A percentile compares a stretch with the other conserved stretches of the same genome.
Conservation (phyloP, 2,888 invertebrate genomes). For the Melinaea marsaeus region DNA sequence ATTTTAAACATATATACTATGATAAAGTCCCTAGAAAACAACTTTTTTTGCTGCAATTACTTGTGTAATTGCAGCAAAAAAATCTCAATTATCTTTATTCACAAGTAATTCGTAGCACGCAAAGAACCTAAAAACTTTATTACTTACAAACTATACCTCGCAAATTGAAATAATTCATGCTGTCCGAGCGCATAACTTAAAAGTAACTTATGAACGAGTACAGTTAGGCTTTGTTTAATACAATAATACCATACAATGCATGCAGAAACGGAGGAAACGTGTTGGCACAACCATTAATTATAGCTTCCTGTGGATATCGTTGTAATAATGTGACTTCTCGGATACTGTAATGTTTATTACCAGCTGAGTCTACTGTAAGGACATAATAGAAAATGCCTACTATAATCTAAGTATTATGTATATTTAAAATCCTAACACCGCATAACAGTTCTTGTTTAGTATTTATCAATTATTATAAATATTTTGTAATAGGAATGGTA, state of each 20-base stretch:
- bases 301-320: conserved; percentile 52
- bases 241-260: conserved; percentile 44
- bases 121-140: conserved; percentile 58
- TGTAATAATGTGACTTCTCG: conserved; percentile 46
- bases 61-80: conserved; percentile 22
- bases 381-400: too few species aligned
- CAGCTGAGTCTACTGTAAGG: neutral
- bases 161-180: conserved; percentile 66
- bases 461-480: too few species aligned
- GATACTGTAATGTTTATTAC: conserved; percentile 16
- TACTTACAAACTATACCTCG: conserved; percentile 60
- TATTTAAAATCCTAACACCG: too few species aligned
- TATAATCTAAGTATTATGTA: neutral
- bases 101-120: conserved; percentile 50
- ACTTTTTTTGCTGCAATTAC: too few species aligned
- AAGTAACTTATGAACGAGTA: conserved; percentile 50
- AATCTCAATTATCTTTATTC: conserved; percentile 40
- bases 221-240: conserved; percentile 42
- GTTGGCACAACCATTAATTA: conserved; percentile 60
- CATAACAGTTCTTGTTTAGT: too few species aligned
- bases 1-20: conserved; percentile 12
- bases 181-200: conserved; percentile 52
- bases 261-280: conserved; percentile 53
- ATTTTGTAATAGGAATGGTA: too few species aligned
- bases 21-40: conserved; percentile 4